phyloP scores from a whole-genome alignment of 1,140 invertebrate species.

The Drosophila tsacasi region DNA sequence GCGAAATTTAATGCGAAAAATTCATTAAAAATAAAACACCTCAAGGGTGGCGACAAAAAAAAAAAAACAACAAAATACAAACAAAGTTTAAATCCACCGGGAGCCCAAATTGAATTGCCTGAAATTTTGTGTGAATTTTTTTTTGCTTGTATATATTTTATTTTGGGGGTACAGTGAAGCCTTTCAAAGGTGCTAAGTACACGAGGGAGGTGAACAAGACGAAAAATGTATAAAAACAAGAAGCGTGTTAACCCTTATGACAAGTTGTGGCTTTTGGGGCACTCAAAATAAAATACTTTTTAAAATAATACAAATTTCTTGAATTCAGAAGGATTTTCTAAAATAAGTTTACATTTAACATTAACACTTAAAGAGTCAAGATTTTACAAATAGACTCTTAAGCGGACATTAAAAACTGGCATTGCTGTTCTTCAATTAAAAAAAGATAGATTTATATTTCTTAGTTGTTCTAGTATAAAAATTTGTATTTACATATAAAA shows the following conservation, averaged over 20 bases:
- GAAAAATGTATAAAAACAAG: background rate
- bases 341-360: too few relatives aligned
- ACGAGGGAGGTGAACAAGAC: slow-evolving; percentile 14
- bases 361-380: too few relatives aligned
- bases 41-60: background rate
- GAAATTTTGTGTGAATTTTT: slow-evolving; percentile 28
- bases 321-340: background rate
- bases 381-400: too few relatives aligned
- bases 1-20: slow-evolving; percentile 79
- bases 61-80: slow-evolving; percentile 9
- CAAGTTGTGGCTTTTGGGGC: slow-evolving; percentile 31
- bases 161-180: slow-evolving; percentile 43
- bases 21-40: slow-evolving; percentile 71
- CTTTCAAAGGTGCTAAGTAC: slow-evolving; percentile 75
- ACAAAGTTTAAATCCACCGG: slow-evolving; percentile 51
- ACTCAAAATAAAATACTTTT: slow-evolving; percentile 4
- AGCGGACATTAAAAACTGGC: too few relatives aligned
- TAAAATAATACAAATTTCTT: rapidly evolving
- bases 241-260: slow-evolving; percentile 59
- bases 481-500: background rate
- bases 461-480: too few relatives aligned
- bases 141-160: slow-evolving; percentile 19
- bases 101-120: slow-evolving; percentile 68
- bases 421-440: too few relatives aligned
- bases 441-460: too few relatives aligned